A percentile compares a stretch with the other conserved stretches of the same genome.
phyloP scores from a whole-genome alignment of 2,888 invertebrate species.

The Uloborus plumipes region DNA sequence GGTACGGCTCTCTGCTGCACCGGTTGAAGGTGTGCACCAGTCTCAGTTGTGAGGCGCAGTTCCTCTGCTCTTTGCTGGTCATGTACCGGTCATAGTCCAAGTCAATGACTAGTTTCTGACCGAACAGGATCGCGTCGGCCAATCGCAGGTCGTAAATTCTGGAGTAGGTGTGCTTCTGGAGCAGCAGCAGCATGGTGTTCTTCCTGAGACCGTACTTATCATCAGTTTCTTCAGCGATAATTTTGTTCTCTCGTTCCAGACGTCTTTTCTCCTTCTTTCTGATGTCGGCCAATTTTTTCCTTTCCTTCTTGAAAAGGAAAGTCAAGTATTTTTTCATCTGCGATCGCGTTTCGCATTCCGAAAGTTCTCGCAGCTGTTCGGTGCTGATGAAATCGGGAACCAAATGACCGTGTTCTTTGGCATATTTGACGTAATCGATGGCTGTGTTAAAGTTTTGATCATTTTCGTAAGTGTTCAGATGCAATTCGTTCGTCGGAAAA shows the following conservation, averaged over 20 bases:
- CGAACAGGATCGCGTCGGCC: constrained; percentile 75
- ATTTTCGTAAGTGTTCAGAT: too few species aligned
- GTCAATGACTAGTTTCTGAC: constrained; percentile 85
- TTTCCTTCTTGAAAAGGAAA: constrained; percentile 58
- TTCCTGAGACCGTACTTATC: constrained; percentile 75
- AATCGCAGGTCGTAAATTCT: constrained; percentile 76
- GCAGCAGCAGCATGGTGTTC: constrained; percentile 78
- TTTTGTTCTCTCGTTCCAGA: neutral
- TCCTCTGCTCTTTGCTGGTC: constrained; percentile 79
- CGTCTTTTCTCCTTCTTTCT: constrained; percentile 34
- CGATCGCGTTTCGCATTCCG: neutral
- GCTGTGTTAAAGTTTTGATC: too few species aligned
- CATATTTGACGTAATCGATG: too few species aligned
- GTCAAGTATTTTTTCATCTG: constrained; percentile 31
- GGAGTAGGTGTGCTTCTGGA: constrained; percentile 79
- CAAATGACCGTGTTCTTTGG: too few species aligned
- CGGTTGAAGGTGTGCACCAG: constrained; percentile 82
- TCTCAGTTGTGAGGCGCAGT: constrained; percentile 85
- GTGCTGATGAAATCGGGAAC: constrained; percentile 13
- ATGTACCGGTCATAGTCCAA: constrained; percentile 85
- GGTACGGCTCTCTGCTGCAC: constrained; percentile 81
- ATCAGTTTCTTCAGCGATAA: neutral
- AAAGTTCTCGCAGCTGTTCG: constrained; percentile 22
- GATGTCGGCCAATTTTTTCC: constrained; percentile 34
- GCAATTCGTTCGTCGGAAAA: too few species aligned